Conservation (phyloP, 2,888 invertebrate genomes). For the Hypselothyrea guttata region DNA sequence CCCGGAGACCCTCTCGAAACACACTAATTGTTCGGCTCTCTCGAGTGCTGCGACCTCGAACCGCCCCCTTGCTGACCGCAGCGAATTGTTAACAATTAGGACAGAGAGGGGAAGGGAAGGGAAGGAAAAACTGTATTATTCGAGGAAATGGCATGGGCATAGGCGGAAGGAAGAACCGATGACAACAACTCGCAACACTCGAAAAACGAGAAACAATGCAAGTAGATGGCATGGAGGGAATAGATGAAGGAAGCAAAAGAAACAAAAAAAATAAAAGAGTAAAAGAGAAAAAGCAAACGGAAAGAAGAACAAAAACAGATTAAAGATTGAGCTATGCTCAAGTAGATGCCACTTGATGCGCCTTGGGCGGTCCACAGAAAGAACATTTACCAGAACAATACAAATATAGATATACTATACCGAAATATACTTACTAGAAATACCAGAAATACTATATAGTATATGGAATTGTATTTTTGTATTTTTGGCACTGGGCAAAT, state of each 20-base stretch:
- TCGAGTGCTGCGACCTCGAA: conserved; percentile 30
- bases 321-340: conserved; percentile 14
- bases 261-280: too few relatives aligned
- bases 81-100: conserved; percentile 23
- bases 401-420: not conserved
- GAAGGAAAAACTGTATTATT: conserved; percentile 20
- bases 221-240: not conserved
- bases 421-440: too few relatives aligned
- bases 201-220: conserved; percentile 7
- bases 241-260: not conserved
- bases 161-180: conserved; percentile 40
- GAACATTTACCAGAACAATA: not conserved
- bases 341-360: conserved; percentile 15
- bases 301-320: conserved; percentile 19
- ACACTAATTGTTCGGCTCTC: conserved; percentile 38
- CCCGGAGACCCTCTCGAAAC: conserved; percentile 4
- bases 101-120: not conserved
- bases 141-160: conserved; percentile 30
- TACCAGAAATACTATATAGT: not conserved
- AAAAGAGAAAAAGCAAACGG: not conserved
- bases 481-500: conserved; percentile 62
- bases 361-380: conserved; percentile 29
- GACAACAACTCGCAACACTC: conserved; percentile 26
- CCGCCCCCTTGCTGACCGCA: conserved; percentile 26
- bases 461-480: conserved; percentile 2